phyloP scores from a whole-genome alignment of 2,888 invertebrate genomes.

The Cotesia congregata region DNA sequence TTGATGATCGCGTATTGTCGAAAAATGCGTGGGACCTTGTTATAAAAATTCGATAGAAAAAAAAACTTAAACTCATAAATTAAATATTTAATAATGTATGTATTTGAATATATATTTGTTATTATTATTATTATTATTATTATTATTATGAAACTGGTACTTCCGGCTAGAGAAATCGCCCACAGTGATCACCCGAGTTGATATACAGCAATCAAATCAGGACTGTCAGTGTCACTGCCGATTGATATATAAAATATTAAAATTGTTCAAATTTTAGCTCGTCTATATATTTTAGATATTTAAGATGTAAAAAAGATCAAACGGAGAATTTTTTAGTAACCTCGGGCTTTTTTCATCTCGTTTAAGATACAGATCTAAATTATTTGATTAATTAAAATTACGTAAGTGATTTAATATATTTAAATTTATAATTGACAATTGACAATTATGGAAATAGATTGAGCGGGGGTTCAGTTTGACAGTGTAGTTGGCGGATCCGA shows the following conservation, averaged over 20 bases:
- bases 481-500: constrained; percentile 26
- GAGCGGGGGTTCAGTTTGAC: constrained; percentile 35
- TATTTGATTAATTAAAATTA: constrained; percentile 69
- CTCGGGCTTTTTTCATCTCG: constrained; percentile 35
- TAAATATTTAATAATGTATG: constrained; percentile 27
- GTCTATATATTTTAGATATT: constrained; percentile 9
- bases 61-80: not conserved
- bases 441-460: constrained; percentile 67
- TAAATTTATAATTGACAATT: constrained; percentile 47
- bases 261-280: constrained; percentile 26
- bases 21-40: not conserved
- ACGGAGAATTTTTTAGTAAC: constrained; percentile 2
- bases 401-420: not conserved
- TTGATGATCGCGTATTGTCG: not conserved
- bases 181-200: constrained; percentile 1
- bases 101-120: constrained; percentile 26
- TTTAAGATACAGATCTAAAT: constrained; percentile 62
- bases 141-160: not conserved
- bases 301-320: not conserved
- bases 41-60: constrained; percentile 9
- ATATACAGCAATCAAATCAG: constrained; percentile 5
- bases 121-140: no score
- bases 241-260: constrained; percentile 23
- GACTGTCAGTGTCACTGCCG: constrained; percentile 3
- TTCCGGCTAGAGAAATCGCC: not conserved